These are phyloP conservation scores for Arothron firmamentum DNA, from an alignment of 2,113 vertebrate species.

Conservation along the genomic window DNA sequence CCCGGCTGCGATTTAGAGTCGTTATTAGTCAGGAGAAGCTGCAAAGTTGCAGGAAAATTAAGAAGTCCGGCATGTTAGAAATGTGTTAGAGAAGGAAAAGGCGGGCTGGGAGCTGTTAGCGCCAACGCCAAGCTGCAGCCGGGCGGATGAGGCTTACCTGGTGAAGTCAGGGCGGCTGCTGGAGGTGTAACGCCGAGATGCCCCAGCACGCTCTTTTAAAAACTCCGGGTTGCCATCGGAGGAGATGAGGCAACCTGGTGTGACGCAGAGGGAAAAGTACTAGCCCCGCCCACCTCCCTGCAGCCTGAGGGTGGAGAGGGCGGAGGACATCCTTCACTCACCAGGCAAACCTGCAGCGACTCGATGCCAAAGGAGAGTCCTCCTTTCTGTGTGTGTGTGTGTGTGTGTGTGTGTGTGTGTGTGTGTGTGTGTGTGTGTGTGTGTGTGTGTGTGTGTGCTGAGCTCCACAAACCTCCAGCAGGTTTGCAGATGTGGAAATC, in stretches of 20 bases:
- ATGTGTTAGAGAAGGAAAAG: too few species aligned
- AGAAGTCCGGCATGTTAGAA: too few species aligned
- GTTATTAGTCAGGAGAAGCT: background rate
- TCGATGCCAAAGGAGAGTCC: conserved; percentile 5
- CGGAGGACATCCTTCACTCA: background rate
- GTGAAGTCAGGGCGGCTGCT: background rate
- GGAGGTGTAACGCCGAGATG: background rate
- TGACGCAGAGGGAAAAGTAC: conserved; percentile 53
- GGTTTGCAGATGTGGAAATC: conserved; percentile 13
- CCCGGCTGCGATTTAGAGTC: too few species aligned
- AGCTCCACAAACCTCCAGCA: background rate
- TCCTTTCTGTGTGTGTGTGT: too few species aligned
- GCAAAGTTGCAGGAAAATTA: background rate
- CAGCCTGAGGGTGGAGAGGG: background rate
- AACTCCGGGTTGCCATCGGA: conserved; percentile 8
- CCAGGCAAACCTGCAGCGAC: conserved; percentile 27
- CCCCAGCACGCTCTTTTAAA: background rate
- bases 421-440: too few species aligned
- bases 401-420: too few species aligned
- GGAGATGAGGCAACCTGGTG: conserved; percentile 21
- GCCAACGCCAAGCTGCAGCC: too few species aligned
- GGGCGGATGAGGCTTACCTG: conserved; percentile 26
- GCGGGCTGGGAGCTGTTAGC: too few species aligned
- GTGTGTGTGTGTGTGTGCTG: too few species aligned
- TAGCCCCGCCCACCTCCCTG: conserved; percentile 37